Conservation (phyloP, 2,888 invertebrate species). For the Erpobdella octoculata region DNA sequence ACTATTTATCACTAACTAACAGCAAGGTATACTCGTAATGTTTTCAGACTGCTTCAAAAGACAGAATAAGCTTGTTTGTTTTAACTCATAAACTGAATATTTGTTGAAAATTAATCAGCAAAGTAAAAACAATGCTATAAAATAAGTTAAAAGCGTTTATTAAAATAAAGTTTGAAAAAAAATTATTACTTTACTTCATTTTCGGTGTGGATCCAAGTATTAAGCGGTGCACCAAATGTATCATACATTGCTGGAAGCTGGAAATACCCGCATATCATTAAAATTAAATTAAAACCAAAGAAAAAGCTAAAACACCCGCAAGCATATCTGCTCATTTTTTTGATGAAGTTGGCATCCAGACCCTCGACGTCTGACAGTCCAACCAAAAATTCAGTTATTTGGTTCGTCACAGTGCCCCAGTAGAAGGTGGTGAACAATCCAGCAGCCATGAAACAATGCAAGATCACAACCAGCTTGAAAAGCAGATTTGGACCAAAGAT, state of each 20-base stretch:
- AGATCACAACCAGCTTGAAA: conserved; percentile 1
- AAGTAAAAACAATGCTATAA: no score
- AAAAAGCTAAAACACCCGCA: background rate
- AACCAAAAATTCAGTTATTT: background rate
- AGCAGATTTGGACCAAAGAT: background rate
- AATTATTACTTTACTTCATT: no score
- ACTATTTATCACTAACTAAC: no score
- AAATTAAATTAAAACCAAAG: background rate
- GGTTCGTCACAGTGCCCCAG: background rate
- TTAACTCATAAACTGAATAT: no score
- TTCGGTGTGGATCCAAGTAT: conserved; percentile 10
- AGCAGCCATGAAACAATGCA: background rate
- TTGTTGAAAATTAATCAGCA: no score
- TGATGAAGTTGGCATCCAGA: background rate
- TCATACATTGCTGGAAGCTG: background rate
- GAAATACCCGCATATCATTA: conserved; percentile 8
- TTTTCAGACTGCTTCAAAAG: no score
- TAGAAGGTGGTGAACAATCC: background rate
- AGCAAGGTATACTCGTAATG: no score
- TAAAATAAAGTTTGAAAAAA: no score
- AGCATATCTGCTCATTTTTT: background rate
- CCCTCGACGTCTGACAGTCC: conserved; percentile 8
- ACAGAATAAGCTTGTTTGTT: no score
- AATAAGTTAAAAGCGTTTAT: no score
- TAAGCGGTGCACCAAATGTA: background rate